Percentiles rank a stretch among this genome's conserved stretches.
Evolutionary conservation across 2,113 vertebrate species (phyloP).

Genomic region (Sinocyclocheilus anshuiensis): DNA sequence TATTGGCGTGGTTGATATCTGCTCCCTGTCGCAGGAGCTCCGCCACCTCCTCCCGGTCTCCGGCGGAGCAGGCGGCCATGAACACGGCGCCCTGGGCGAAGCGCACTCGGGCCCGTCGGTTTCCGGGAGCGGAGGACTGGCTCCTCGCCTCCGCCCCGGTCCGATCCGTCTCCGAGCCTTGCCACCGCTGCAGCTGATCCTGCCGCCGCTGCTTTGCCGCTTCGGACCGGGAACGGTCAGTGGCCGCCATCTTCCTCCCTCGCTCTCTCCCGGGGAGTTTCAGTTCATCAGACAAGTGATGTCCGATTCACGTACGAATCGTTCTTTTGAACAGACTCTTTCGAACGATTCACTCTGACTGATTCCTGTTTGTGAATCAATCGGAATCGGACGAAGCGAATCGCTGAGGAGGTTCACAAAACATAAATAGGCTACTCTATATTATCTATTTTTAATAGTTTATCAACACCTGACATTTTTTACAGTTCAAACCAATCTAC

Average conservation of each 20-base stretch:
- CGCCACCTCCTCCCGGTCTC: slow-evolving; percentile 82
- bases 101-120: slow-evolving; percentile 73
- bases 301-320: slow-evolving; percentile 16
- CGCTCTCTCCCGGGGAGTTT: slow-evolving; percentile 78
- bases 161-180: slow-evolving; percentile 78
- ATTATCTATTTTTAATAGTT: no score
- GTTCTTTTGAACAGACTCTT: neutral
- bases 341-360: neutral
- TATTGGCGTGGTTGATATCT: slow-evolving; percentile 82
- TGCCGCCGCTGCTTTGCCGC: slow-evolving; percentile 80
- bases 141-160: slow-evolving; percentile 65
- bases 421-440: neutral
- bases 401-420: neutral
- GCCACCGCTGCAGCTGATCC: slow-evolving; percentile 82
- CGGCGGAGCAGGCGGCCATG: slow-evolving; percentile 84
- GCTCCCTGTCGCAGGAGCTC: slow-evolving; percentile 79
- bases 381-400: neutral
- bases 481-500: no score
- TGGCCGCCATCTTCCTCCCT: slow-evolving; percentile 85
- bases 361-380: neutral
- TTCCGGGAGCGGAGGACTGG: slow-evolving; percentile 51
- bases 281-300: slow-evolving; percentile 64
- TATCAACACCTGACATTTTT: no score
- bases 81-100: slow-evolving; percentile 84
- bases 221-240: slow-evolving; percentile 84